Percentiles rank a stretch among this genome's conserved stretches.
These are phyloP conservation scores for Dromaius novaehollandiae DNA, from an alignment of 2,113 vertebrate species.

Conservation along the genomic window DNA sequence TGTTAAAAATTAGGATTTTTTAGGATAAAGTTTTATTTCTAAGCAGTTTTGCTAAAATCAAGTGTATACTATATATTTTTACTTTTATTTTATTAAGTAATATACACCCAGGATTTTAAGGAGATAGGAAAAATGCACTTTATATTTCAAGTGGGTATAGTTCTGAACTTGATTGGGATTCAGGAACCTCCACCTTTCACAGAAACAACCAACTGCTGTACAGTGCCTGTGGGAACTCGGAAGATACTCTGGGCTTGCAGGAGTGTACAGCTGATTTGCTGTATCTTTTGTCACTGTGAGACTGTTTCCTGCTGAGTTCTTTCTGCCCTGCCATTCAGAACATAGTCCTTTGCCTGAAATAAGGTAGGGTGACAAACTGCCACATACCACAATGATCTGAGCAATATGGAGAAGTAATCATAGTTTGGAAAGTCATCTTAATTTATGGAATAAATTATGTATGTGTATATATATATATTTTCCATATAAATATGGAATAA, in stretches of 20 bases:
- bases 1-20: background rate
- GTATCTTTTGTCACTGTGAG: background rate
- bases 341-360: background rate
- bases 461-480: too few relatives aligned
- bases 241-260: fast-evolving
- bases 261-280: background rate
- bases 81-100: background rate
- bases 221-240: background rate
- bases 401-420: background rate
- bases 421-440: background rate
- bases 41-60: background rate
- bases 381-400: background rate
- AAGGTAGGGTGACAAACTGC: background rate
- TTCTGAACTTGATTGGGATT: background rate
- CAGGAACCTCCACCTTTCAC: background rate
- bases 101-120: background rate
- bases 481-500: too few relatives aligned
- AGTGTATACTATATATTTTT: background rate
- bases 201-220: background rate
- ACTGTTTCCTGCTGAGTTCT: background rate
- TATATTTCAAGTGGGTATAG: background rate
- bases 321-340: background rate
- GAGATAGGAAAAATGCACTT: background rate
- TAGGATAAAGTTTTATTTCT: background rate
- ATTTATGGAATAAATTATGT: background rate